Evolutionary conservation across 2,888 invertebrate genomes (phyloP), one percentile per base, ranked within the genome.

Genomic region (Latheticus oryzae): DNA sequence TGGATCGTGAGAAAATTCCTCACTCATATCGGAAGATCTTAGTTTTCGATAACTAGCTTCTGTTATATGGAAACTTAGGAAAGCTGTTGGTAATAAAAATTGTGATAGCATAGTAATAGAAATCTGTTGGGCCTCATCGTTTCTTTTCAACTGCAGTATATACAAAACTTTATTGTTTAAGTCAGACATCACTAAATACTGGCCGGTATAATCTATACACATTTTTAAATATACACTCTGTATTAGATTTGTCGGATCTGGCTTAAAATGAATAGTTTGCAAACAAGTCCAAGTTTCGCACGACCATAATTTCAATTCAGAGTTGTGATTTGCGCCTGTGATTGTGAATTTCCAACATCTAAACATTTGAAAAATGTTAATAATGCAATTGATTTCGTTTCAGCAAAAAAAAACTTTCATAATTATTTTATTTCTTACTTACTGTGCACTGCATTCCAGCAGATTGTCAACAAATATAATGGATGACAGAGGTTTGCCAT

Each of bases 331-430:
- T 0, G 94, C 90, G 0, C 95, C 95, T 0, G 97, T 97, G 28
- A 97, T 85, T 0, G 93, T 95, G 79, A 91, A 96, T 78, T 95
- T 95, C 97, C 98, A 98, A 79, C 96, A 95, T 74, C 90, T 87
- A 7, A 83, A 84, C 65, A 37, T 26, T 16, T n/a, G n/a, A n/a
- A n/a, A n/a, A n/a, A n/a, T n/a, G n/a, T n/a, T n/a, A n/a, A n/a
- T n/a, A n/a, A n/a, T n/a, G n/a, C n/a, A n/a, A n/a, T n/a, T n/a
- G n/a, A n/a, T n/a, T n/a, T n/a, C n/a, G n/a, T n/a, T n/a, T n/a
- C n/a, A n/a, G n/a, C n/a, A n/a, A n/a, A n/a, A n/a, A n/a, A n/a
- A n/a, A n/a, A n/a, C n/a, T n/a, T n/a, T n/a, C n/a, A n/a, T n/a
- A n/a, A n/a, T 32, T 32, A n/a, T 13, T 35, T 35, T 17, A 9